Evolutionary conservation across 2,888 invertebrate species (phyloP).

Genomic region (Euspilapteryx auroguttella): DNA sequence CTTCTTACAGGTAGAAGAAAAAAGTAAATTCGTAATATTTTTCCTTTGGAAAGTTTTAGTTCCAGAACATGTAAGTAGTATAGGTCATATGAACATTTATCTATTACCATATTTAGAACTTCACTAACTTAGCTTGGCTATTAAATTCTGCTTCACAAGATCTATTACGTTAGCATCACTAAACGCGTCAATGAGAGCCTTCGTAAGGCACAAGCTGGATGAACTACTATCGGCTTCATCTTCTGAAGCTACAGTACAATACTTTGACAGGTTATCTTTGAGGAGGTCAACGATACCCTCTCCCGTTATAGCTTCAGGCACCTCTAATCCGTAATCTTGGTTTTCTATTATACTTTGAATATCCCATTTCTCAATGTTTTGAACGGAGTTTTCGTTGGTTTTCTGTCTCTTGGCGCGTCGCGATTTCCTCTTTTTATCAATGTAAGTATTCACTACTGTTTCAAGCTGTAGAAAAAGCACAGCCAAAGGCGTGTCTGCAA

Average conservation of each 20-base stretch:
- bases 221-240: slow-evolving; percentile 35
- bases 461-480: slow-evolving; percentile 46
- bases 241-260: slow-evolving; percentile 17
- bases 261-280: slow-evolving; percentile 28
- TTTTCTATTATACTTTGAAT: slow-evolving; percentile 24
- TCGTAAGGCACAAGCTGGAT: slow-evolving; percentile 29
- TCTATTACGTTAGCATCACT: slow-evolving; percentile 65
- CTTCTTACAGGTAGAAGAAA: no score
- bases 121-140: slow-evolving; percentile 27
- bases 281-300: slow-evolving; percentile 28
- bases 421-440: slow-evolving; percentile 30
- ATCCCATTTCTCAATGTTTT: slow-evolving; percentile 15
- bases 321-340: slow-evolving; percentile 24
- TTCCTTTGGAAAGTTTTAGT: no score
- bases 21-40: no score
- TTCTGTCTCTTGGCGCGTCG: slow-evolving; percentile 36
- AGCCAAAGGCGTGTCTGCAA: slow-evolving; percentile 42
- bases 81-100: no score
- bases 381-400: slow-evolving; percentile 24
- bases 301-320: slow-evolving; percentile 17
- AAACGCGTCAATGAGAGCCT: slow-evolving; percentile 65
- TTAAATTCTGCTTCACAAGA: slow-evolving; percentile 51
- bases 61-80: no score
- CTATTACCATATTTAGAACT: no score
- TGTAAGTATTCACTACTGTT: slow-evolving; percentile 31